phyloP scores from a whole-genome alignment of 2,888 invertebrate species.

The Ernsta delagoae region DNA sequence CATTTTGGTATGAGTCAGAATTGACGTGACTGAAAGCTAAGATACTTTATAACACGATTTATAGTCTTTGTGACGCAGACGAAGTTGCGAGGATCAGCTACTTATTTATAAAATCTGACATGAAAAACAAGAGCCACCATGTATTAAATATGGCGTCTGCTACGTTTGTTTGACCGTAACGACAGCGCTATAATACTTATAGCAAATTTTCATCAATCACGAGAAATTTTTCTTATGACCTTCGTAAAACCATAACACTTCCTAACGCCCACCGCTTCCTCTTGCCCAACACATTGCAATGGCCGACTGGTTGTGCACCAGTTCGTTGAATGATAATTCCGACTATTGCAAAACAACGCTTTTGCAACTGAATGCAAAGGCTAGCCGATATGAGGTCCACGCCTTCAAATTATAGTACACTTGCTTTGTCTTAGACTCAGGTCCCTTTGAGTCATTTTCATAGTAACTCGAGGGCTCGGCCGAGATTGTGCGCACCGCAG shows the following conservation, averaged over 20 bases:
- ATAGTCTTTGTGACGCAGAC: too few relatives aligned
- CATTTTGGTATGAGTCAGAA: too few relatives aligned
- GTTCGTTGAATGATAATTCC: slow-evolving; percentile 82
- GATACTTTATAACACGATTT: too few relatives aligned
- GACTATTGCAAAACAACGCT: slow-evolving; percentile 72
- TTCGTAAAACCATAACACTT: slow-evolving; percentile 69
- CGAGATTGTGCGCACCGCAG: slow-evolving; percentile 16
- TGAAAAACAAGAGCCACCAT: not conserved
- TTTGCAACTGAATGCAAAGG: slow-evolving; percentile 76
- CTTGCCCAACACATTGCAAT: slow-evolving; percentile 66
- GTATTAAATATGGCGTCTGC: slow-evolving; percentile 10
- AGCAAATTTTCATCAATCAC: slow-evolving; percentile 34
- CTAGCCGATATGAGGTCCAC: slow-evolving; percentile 72
- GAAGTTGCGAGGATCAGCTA: too few relatives aligned
- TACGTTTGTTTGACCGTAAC: slow-evolving; percentile 10
- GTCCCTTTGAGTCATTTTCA: slow-evolving; percentile 36
- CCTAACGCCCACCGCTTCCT: slow-evolving; percentile 72
- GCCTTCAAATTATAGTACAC: slow-evolving; percentile 72
- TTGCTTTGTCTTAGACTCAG: slow-evolving; percentile 61
- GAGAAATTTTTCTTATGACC: slow-evolving; percentile 63
- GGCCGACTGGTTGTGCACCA: slow-evolving; percentile 75
- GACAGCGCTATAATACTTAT: too few relatives aligned
- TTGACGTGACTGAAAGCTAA: too few relatives aligned
- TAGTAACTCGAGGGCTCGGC: slow-evolving; percentile 27
- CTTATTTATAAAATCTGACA: too few relatives aligned